Percentiles rank a stretch among this genome's conserved stretches.
Evolutionary conservation across 2,888 invertebrate species (phyloP).

Genomic region (Cheilosia scutellata): DNA sequence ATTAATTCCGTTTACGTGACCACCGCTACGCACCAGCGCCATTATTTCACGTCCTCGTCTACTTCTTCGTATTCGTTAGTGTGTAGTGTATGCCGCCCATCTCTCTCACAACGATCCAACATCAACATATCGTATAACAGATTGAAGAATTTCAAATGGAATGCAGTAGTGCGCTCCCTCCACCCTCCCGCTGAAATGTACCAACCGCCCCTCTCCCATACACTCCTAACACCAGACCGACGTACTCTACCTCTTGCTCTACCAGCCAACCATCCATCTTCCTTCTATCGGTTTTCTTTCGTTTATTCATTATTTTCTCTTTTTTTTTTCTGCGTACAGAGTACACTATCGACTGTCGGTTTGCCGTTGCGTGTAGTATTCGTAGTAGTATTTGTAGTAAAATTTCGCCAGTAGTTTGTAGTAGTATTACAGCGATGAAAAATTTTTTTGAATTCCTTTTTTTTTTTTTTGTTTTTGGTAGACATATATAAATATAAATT

Average conservation of each 20-base stretch:
- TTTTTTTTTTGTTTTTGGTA: constrained; percentile 34
- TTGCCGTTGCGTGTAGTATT: constrained; percentile 66
- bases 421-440: constrained; percentile 52
- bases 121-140: constrained; percentile 47
- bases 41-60: constrained; percentile 34
- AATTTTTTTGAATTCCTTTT: constrained; percentile 22
- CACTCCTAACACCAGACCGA: background rate
- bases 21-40: constrained; percentile 72
- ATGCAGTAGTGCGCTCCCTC: constrained; percentile 65
- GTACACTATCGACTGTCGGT: constrained; percentile 36
- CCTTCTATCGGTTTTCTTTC: constrained; percentile 60
- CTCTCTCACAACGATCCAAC: constrained; percentile 32
- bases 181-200: constrained; percentile 8
- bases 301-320: constrained; percentile 52
- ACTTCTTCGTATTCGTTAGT: background rate
- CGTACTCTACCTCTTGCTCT: background rate
- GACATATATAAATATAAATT: constrained; percentile 18
- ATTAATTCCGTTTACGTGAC: constrained; percentile 75
- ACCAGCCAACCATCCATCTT: constrained; percentile 44
- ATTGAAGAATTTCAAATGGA: constrained; percentile 70
- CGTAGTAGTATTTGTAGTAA: constrained; percentile 66
- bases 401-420: constrained; percentile 41
- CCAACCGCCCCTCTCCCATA: background rate
- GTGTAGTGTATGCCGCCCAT: constrained; percentile 36
- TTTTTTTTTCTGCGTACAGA: constrained; percentile 17